Evolutionary conservation across 1,140 invertebrate species (phyloP).

Genomic region (Octopus bimaculoides): DNA sequence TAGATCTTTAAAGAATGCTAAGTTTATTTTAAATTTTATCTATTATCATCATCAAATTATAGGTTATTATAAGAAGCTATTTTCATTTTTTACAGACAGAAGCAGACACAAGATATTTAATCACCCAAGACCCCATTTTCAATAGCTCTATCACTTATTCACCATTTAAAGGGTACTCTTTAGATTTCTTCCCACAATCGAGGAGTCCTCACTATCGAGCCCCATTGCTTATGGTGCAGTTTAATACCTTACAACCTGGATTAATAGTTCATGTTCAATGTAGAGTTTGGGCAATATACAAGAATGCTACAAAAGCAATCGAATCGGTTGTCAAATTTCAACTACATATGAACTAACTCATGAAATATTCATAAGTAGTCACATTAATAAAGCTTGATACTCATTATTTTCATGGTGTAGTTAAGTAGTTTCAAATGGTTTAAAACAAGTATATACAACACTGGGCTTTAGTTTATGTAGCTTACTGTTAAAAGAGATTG

Average conservation of each 20-base stretch:
- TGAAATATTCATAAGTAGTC: too few relatives aligned
- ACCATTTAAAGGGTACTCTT: background rate
- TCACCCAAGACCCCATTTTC: background rate
- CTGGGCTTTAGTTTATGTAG: too few relatives aligned
- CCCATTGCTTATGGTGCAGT: background rate
- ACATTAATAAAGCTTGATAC: too few relatives aligned
- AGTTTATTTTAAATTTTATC: too few relatives aligned
- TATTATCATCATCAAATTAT: too few relatives aligned
- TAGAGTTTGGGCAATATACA: background rate
- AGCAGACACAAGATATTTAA: background rate
- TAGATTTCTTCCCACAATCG: background rate
- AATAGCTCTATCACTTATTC: background rate
- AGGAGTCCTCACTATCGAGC: background rate
- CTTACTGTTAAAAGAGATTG: too few relatives aligned
- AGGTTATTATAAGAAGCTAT: too few relatives aligned
- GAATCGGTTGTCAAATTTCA: background rate
- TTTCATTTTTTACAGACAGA: background rate
- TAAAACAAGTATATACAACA: too few relatives aligned
- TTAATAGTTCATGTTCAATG: background rate
- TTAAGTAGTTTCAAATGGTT: too few relatives aligned
- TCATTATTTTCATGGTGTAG: too few relatives aligned
- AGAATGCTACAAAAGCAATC: background rate
- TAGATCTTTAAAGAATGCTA: too few relatives aligned
- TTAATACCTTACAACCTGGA: background rate
- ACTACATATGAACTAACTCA: constrained; percentile 4